Base-by-base conservation (phyloP, 2,888 invertebrate species). In the Dolomedes plantarius region DNA sequence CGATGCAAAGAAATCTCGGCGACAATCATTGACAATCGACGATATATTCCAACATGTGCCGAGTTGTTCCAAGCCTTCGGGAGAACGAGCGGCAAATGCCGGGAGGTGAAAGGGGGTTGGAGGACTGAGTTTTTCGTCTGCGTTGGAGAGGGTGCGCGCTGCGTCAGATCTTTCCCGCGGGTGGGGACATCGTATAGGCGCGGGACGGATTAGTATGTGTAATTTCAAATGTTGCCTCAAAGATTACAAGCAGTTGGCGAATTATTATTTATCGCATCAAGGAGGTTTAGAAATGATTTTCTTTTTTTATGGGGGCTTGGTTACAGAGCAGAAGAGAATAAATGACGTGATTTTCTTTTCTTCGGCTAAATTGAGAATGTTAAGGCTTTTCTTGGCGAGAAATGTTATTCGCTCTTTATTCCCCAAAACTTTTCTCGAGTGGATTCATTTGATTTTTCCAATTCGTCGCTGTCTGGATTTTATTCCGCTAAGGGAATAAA, bases 61-160 rank as follows among this genome's bases (percentile, higher is more conserved):
- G 23, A 65, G 31, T 31, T 31, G 29, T 31, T 13, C 71, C 46
- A 29, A 41, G 46, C 68, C 29, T 36, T 56, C 46, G 50, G 50
- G 31, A 65, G 2, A n/a, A 27, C 67, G 69, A 27, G 41, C 28
- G 62, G 64, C 39, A n/a, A 75, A 68, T 82, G 82, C 69, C 16
- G 36, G 19, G 62, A 68, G 27, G 46, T 29, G 56, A 56, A 56
- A 56, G 39, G 73, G 39, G 50, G 65, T 31, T 46, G 50, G 28
- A 19, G 67, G 74, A 23, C 56, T 46, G 64, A 65, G 65, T 67
- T 67, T 67, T 67, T 67, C 67, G 64, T 62, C 68, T 83, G 82
- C 76, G 82, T 71, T 76, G 65, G 65, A 64, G 46, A 41, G 19
- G 74, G 39, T 76, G 82, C 82, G 82, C 82, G 82, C 3, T 28